Conservation (phyloP, 1,140 invertebrate genomes). For the Diorhabda sublineata region DNA sequence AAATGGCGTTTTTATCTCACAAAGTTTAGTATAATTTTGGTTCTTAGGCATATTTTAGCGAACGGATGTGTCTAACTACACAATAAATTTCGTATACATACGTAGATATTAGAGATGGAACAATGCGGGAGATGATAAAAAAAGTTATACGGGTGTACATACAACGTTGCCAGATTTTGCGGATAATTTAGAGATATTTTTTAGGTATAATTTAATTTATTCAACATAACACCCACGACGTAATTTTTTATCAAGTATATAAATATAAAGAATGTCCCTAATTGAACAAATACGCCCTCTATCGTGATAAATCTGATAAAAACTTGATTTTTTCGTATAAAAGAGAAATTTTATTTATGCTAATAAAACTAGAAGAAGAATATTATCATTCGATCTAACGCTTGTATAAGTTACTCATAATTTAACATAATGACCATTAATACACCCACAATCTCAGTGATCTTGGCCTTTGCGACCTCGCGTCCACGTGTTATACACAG, state of each 20-base stretch:
- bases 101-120: too few species aligned
- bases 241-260: too few species aligned
- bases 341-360: constrained; percentile 6
- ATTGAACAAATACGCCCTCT: not conserved
- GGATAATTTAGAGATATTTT: too few species aligned
- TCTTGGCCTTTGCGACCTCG: not conserved
- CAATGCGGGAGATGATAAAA: too few species aligned
- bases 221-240: too few species aligned
- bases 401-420: constrained; percentile 6
- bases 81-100: constrained; percentile 4
- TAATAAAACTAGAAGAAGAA: not conserved
- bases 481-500: not conserved
- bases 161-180: too few species aligned
- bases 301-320: constrained; percentile 4
- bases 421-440: constrained; percentile 5
- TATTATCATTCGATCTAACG: constrained; percentile 2
- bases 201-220: too few species aligned
- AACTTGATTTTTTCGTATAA: not conserved
- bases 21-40: not conserved
- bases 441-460: constrained; percentile 9
- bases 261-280: too few species aligned
- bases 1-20: not conserved
- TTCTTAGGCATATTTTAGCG: not conserved
- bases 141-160: too few species aligned
- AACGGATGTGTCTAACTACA: constrained; percentile 7